Evolutionary conservation across 2,797 vertebrate species (phyloP).

Genomic region (Scyliorhinus canicula): DNA sequence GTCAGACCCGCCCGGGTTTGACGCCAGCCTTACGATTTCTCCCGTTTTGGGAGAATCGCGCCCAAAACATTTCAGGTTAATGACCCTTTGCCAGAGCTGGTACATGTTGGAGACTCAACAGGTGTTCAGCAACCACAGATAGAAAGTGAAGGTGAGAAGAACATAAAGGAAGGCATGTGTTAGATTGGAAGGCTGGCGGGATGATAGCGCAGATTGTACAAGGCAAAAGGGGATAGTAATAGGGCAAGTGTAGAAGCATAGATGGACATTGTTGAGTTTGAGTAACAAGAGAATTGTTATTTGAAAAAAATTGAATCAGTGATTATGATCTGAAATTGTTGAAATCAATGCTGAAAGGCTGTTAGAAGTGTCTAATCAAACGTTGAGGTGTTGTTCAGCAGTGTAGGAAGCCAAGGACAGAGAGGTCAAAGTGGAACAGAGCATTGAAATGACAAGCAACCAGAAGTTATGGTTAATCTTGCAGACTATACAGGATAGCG

Average conservation of each 20-base stretch:
- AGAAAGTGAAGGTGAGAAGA: background rate
- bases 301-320: background rate
- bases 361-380: background rate
- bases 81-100: background rate
- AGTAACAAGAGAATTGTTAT: background rate
- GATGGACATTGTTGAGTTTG: background rate
- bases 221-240: background rate
- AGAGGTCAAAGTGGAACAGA: background rate
- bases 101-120: background rate
- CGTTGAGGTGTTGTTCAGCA: background rate
- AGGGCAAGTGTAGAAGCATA: background rate
- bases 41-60: too few species aligned
- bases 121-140: background rate
- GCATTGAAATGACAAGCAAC: background rate
- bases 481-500: background rate
- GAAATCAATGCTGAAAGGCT: background rate
- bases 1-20: too few species aligned
- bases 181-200: background rate
- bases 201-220: background rate
- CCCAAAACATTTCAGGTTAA: too few species aligned
- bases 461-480: background rate
- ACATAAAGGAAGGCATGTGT: background rate
- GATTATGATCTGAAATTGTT: background rate
- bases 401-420: background rate
- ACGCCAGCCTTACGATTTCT: too few species aligned